Conservation (phyloP, 2,888 invertebrate species). For the Parelbella ahira region DNA sequence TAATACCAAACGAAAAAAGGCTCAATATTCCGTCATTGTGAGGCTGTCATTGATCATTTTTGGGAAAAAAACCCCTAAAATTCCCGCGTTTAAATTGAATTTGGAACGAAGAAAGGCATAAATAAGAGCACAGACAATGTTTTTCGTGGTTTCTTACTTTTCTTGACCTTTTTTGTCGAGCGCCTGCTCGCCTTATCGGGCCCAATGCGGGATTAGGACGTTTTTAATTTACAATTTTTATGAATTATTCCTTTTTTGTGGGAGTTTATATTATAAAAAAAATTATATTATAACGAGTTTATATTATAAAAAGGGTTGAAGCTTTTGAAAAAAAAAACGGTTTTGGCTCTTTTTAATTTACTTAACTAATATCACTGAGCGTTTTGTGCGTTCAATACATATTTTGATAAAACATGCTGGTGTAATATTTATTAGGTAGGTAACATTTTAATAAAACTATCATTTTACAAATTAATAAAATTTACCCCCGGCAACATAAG, state of each 20-base stretch:
- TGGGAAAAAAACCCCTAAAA: slow-evolving; percentile 64
- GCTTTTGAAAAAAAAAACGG: too few relatives aligned
- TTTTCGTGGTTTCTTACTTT: slow-evolving; percentile 33
- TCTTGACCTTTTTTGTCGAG: slow-evolving; percentile 28
- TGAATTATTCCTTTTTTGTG: slow-evolving; percentile 23
- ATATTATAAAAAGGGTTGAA: too few relatives aligned
- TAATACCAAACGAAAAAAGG: slow-evolving; percentile 37
- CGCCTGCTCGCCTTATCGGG: slow-evolving; percentile 20
- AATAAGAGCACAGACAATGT: slow-evolving; percentile 27
- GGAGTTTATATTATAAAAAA: slow-evolving; percentile 13
- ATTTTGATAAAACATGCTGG: too few relatives aligned
- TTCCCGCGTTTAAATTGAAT: slow-evolving; percentile 54
- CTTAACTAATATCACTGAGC: too few relatives aligned
- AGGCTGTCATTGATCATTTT: slow-evolving; percentile 76
- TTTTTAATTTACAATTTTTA: slow-evolving; percentile 23
- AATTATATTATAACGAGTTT: too few relatives aligned
- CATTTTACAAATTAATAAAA: too few relatives aligned
- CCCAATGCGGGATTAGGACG: slow-evolving; percentile 20
- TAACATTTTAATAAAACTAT: too few relatives aligned
- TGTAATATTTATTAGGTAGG: too few relatives aligned
- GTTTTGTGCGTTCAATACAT: too few relatives aligned
- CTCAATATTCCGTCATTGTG: slow-evolving; percentile 69
- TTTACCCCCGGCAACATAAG: too few relatives aligned
- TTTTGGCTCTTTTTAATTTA: too few relatives aligned
- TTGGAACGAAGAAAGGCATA: slow-evolving; percentile 43